Percentiles rank a stretch among this genome's conserved stretches.
These are phyloP conservation scores for Thumatha senex DNA, from an alignment of 2,888 invertebrate species.

Conservation along the genomic window DNA sequence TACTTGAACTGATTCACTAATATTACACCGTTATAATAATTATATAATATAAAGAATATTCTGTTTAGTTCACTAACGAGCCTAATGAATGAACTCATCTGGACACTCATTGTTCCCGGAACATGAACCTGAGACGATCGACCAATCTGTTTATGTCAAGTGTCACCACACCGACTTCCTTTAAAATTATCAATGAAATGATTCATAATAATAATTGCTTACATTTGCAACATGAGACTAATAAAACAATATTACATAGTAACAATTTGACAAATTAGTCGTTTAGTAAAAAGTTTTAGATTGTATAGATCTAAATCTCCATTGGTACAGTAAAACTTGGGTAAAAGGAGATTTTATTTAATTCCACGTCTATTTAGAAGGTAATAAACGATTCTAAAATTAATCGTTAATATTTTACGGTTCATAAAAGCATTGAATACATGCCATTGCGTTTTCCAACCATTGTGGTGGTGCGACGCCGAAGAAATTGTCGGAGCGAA, in stretches of 20 bases:
- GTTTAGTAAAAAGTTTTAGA: background rate
- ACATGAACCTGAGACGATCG: constrained; percentile 43
- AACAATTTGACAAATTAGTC: constrained; percentile 1
- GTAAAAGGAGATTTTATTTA: constrained; percentile 25
- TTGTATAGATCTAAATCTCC: too few species aligned
- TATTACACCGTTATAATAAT: too few species aligned
- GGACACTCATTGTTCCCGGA: constrained; percentile 64
- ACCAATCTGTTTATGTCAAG: constrained; percentile 31
- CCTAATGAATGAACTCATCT: constrained; percentile 51
- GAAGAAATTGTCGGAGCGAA: constrained; percentile 42
- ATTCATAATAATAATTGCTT: constrained; percentile 38
- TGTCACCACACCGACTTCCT: constrained; percentile 55
- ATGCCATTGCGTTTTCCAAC: constrained; percentile 49
- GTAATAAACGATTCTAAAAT: constrained; percentile 51
- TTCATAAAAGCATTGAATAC: constrained; percentile 61
- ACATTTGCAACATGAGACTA: background rate
- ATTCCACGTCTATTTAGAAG: constrained; percentile 34
- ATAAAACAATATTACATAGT: background rate
- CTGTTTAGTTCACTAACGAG: constrained; percentile 5
- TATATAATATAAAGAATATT: too few species aligned
- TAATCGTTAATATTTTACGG: constrained; percentile 57
- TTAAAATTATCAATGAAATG: constrained; percentile 43
- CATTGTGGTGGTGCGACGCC: constrained; percentile 56
- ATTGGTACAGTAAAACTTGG: constrained; percentile 2
- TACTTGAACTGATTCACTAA: too few species aligned